phyloP scores from a whole-genome alignment of 2,113 vertebrate species.

The Eretmochelys imbricata region DNA sequence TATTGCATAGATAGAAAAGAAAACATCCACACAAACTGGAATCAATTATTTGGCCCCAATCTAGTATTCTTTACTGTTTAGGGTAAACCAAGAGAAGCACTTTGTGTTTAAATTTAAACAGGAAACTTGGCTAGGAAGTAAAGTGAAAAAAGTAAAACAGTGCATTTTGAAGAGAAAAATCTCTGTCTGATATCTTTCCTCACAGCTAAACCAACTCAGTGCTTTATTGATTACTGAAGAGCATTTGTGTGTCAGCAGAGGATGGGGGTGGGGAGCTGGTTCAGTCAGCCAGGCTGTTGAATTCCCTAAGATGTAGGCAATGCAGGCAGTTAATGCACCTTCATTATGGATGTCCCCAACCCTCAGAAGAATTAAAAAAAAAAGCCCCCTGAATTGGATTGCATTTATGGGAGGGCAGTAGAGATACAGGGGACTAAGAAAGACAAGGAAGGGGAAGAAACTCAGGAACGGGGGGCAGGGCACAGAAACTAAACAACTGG shows the following conservation, averaged over 20 bases:
- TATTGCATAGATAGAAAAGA: background rate
- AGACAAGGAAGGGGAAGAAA: background rate
- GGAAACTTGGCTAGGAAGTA: background rate
- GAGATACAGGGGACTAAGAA: background rate
- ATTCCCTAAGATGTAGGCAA: background rate
- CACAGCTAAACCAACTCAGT: background rate
- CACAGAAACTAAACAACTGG: background rate
- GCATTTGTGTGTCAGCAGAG: background rate
- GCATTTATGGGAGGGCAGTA: background rate
- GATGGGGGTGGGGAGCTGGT: background rate
- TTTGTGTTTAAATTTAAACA: fast-evolving
- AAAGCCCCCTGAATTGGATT: background rate
- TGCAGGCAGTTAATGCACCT: background rate
- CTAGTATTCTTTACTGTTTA: background rate
- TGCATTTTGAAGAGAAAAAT: background rate
- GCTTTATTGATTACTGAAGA: background rate
- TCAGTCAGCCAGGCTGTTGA: background rate
- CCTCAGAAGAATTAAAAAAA: background rate
- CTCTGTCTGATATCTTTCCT: background rate
- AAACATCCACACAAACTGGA: fast-evolving
- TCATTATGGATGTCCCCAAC: background rate
- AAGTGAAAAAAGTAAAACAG: background rate
- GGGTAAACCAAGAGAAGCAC: background rate
- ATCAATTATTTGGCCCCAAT: fast-evolving
- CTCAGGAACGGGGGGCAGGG: conserved; percentile 16